phyloP scores from a whole-genome alignment of 2,888 invertebrate species.

The Synanthedon myopaeformis region DNA sequence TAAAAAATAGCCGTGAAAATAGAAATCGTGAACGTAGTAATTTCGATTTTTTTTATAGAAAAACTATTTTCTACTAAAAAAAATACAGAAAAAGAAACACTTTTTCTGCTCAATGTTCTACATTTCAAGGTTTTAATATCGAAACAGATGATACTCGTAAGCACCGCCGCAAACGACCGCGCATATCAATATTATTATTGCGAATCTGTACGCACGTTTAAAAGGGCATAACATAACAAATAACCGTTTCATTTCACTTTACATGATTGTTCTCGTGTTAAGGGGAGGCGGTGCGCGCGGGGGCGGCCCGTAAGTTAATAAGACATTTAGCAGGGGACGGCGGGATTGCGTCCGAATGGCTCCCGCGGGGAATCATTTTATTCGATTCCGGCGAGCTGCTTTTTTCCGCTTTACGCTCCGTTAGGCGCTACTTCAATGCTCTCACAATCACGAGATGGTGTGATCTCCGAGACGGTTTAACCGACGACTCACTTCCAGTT shows the following conservation, averaged over 20 bases:
- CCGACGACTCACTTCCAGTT: slow-evolving; percentile 38
- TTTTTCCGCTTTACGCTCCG: slow-evolving; percentile 67
- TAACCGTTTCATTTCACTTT: slow-evolving; percentile 72
- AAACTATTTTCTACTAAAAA: no score
- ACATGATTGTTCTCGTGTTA: slow-evolving; percentile 69
- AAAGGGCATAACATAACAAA: slow-evolving; percentile 66
- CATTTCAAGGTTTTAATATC: no score
- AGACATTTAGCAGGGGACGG: slow-evolving; percentile 70
- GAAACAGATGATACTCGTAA: no score
- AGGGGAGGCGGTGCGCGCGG: slow-evolving; percentile 27
- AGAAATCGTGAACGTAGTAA: no score
- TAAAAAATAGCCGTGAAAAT: no score
- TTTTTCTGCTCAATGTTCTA: no score
- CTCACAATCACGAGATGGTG: slow-evolving; percentile 45
- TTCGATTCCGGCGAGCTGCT: slow-evolving; percentile 74
- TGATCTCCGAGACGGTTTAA: slow-evolving; percentile 19
- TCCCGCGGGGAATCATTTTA: slow-evolving; percentile 80
- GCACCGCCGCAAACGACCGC: slow-evolving; percentile 40
- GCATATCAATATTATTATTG: slow-evolving; percentile 47
- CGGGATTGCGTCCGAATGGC: slow-evolving; percentile 76
- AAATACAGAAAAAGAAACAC: no score
- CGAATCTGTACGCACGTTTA: slow-evolving; percentile 44
- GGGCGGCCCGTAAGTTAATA: slow-evolving; percentile 66
- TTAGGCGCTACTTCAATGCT: slow-evolving; percentile 53
- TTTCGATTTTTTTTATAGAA: no score